Evolutionary conservation across 23 tunicate genomes (phyloP).

Genomic region (Styela plicata): DNA sequence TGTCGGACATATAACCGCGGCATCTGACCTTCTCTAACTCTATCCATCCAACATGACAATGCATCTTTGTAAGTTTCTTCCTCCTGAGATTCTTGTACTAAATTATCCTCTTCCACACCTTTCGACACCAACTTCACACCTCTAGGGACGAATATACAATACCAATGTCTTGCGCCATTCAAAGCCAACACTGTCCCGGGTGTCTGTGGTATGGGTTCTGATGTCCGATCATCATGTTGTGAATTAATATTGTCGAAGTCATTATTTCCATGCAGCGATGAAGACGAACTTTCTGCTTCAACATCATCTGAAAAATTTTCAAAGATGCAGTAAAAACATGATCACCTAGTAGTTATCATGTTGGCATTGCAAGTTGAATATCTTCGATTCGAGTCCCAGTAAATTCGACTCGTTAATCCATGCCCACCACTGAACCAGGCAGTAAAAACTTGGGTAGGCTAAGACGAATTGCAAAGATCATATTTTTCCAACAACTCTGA

Average conservation of each 20-base stretch:
- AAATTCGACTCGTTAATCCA: too few relatives aligned
- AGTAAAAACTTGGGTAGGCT: too few relatives aligned
- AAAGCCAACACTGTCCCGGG: slow-evolving; percentile 68
- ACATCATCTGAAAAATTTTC: neutral
- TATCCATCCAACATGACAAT: slow-evolving; percentile 63
- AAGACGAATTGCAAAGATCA: too few relatives aligned
- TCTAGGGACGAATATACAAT: slow-evolving; percentile 78
- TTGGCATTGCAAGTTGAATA: too few relatives aligned
- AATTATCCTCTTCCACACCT: neutral
- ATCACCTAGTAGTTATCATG: too few relatives aligned
- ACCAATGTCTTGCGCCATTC: slow-evolving; percentile 87
- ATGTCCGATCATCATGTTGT: neutral
- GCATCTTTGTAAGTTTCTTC: slow-evolving; percentile 12
- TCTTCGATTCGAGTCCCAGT: too few relatives aligned
- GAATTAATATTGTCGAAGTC: slow-evolving; percentile 13
- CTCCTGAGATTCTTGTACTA: neutral
- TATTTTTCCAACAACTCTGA: too few relatives aligned
- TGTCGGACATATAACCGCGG: slow-evolving; percentile 79
- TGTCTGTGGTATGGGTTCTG: neutral
- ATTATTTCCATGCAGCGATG: slow-evolving; percentile 49
- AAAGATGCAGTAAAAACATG: too few relatives aligned
- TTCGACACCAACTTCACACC: slow-evolving; percentile 20
- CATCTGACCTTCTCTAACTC: slow-evolving; percentile 66
- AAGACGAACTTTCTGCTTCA: neutral
- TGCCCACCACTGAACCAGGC: too few relatives aligned